Evolutionary conservation across 1,140 invertebrate species (phyloP), one percentile per base, ranked within the genome.

Genomic region (Drosophila navojoa): DNA sequence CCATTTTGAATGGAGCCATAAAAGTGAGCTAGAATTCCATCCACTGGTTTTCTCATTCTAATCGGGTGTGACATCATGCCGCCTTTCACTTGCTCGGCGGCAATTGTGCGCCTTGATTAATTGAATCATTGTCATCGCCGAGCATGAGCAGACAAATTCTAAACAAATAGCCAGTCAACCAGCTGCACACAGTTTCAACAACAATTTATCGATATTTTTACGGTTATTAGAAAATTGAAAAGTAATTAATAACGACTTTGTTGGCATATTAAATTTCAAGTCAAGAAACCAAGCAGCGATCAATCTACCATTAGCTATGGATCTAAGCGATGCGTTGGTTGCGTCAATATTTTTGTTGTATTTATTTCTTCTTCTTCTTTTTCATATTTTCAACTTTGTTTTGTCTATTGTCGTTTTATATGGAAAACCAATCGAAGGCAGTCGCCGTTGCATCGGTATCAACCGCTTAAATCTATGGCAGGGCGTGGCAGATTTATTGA

Each of bases 141-240:
- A 66, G 60, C 44, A 74, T 62, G 55, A 45, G 67, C 75, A 61
- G 67, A 82, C 53, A 71, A 67, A 72, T 35, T 62, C 38, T 35
- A 40, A 58, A 45, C 22, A 58, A 58, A 42, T 47, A 54, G 38
- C 15, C 19, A 73, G 32, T 29, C 47, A 38, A 38, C 35, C 35
- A 38, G 52, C 40, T 71, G 69, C 69, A 61, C 64, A 81, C 75
- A 35, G 52, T 55, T 63, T 11, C 35, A 7, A 4, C 58, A 25
- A 63, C 22, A 78, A 81, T 78, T 78, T 71, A 76, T 79, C 54
- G 79, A 73, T 86, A 60, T 86, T 84, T 84, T 84, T 84, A 87
- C 79, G 82, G 64, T 82, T 79, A 89, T 87, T 89, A 87, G 79
- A 69, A 77, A 89, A 63, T 87, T 73, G 82, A 89, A 87, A 84